phyloP scores from a whole-genome alignment of 2,113 vertebrate species.

The Greenwoodochromis staneri region DNA sequence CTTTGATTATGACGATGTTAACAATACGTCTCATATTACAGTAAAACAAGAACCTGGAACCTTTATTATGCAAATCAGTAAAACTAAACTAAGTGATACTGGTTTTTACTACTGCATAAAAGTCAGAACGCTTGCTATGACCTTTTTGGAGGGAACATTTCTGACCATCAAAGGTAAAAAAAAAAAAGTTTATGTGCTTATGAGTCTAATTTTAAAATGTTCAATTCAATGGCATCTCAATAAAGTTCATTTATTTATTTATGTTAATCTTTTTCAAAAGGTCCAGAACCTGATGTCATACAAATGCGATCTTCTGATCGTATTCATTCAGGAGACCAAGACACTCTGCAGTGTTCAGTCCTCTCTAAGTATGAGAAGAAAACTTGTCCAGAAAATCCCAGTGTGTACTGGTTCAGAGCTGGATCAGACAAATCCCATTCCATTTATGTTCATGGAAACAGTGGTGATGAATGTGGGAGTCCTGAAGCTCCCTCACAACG shows the following conservation, averaged over 20 bases:
- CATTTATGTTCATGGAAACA: not conserved
- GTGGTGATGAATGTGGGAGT: not conserved
- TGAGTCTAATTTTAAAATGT: fast-evolving
- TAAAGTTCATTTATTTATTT: not conserved
- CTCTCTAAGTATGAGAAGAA: not conserved
- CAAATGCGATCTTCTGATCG: not conserved
- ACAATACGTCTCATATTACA: too few relatives aligned
- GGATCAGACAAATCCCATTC: not conserved
- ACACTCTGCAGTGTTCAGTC: constrained; percentile 29
- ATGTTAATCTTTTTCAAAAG: not conserved
- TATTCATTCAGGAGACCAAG: not conserved
- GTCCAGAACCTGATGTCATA: not conserved
- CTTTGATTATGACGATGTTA: too few relatives aligned
- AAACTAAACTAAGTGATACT: not conserved
- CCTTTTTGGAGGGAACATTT: not conserved
- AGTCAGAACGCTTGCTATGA: too few relatives aligned
- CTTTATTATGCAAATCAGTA: not conserved
- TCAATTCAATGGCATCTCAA: fast-evolving
- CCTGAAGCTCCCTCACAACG: not conserved
- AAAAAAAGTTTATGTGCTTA: fast-evolving
- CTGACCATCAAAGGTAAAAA: not conserved
- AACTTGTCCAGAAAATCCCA: fast-evolving
- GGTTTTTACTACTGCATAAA: constrained; percentile 5
- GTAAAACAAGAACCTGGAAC: too few relatives aligned
- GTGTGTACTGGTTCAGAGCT: not conserved